Evolutionary conservation across 2,888 invertebrate genomes (phyloP).

Genomic region (Hecatera dysodea): DNA sequence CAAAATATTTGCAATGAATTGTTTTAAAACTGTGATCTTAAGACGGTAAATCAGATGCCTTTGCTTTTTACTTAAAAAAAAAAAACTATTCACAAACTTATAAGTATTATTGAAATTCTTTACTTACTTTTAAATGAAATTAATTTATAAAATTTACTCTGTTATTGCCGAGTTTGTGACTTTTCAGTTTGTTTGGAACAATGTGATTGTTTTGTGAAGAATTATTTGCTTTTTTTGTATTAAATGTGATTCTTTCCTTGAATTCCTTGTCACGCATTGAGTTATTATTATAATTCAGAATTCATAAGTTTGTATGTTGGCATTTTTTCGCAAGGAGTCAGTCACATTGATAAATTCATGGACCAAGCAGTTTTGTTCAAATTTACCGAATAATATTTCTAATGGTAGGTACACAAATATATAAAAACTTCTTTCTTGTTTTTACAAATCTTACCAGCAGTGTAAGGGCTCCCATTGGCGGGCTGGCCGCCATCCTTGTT

Average conservation of each 20-base stretch:
- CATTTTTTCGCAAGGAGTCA: neutral
- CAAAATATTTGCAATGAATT: neutral
- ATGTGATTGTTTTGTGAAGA: neutral
- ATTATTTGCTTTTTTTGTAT: neutral
- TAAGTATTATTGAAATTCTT: too few relatives aligned
- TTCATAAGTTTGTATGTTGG: neutral
- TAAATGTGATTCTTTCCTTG: neutral
- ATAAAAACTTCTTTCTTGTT: neutral
- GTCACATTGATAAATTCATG: neutral
- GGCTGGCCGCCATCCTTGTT: constrained; percentile 93
- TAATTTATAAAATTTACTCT: too few relatives aligned
- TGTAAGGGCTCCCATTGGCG: constrained; percentile 76
- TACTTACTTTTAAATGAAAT: too few relatives aligned
- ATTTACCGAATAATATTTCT: too few relatives aligned
- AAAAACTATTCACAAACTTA: too few relatives aligned
- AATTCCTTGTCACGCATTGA: neutral
- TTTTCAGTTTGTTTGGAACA: neutral
- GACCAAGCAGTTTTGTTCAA: neutral
- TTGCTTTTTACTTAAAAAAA: too few relatives aligned
- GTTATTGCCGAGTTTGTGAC: neutral
- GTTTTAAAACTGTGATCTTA: too few relatives aligned
- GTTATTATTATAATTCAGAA: neutral
- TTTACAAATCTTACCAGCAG: constrained; percentile 74
- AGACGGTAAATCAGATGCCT: too few relatives aligned
- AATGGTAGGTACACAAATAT: neutral